Base-by-base conservation (phyloP, 1,140 invertebrate species). In the Aleiodes sp. region DNA sequence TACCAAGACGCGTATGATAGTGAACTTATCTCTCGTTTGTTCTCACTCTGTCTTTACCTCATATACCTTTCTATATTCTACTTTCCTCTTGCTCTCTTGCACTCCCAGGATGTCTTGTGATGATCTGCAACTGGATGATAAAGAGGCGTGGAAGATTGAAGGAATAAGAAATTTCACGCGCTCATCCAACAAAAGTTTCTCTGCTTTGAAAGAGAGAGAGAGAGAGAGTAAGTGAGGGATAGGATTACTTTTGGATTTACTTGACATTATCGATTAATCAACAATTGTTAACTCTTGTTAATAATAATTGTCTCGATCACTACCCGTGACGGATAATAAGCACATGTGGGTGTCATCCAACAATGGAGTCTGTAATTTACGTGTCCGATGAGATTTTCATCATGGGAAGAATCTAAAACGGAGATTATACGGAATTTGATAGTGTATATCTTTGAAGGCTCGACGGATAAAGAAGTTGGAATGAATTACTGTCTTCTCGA, bases 61-160 rank as follows among this genome's bases (percentile, higher is more conserved):
- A n/a, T n/a, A n/a, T n/a, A 16, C 41, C 41, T 7, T 46, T 19
- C 14, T 19, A 21, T 21, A 19, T 37, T 63, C 21, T 63, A 6
- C 19, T 35, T 33, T 21, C 64, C 10, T 56, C 29, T 65, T 60
- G 29, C 63, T 21, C 21, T 12, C n/a, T 3, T 12, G 4, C 39
- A n/a, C 14, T 16, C 19, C 39, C 8, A 16, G n/a, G 6, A 43
- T 43, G 19, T 43, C 39, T 39, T 43, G 39, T 43, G 6, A 16
- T 43, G 46, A n/a, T 62, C 35, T 6, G 66, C 29, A 62, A 52
- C 41, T 57, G 52, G 26, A 61, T 62, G 59, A 68, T 68, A 68
- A 68, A 62, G 66, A 68, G 66, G 62, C 66, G 35, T 43, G 39
- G 52, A 68, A 68, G 66, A 68, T 68, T 59, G 33, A 62, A n/a